phyloP scores from a whole-genome alignment of 2,113 vertebrate species.

The Setophaga petechia region DNA sequence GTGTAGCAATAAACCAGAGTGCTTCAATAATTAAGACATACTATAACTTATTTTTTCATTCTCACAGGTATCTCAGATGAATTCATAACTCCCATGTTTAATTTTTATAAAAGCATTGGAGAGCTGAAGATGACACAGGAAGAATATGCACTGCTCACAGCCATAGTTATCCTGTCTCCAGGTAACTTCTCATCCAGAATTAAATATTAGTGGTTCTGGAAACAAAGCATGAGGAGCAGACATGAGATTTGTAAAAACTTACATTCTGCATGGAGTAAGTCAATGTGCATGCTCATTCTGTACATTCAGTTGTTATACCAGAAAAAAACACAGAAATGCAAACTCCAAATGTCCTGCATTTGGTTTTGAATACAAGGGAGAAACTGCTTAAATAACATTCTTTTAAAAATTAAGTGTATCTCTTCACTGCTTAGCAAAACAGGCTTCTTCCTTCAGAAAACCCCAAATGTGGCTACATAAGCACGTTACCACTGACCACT shows the following conservation, averaged over 20 bases:
- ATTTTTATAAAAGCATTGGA: constrained; percentile 94
- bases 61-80: constrained; percentile 91
- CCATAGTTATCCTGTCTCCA: constrained; percentile 93
- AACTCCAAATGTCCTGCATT: not conserved
- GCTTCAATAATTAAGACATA: not conserved
- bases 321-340: not conserved
- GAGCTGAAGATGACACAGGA: constrained; percentile 91
- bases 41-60: not conserved
- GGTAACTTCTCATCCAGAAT: constrained; percentile 75
- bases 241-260: not conserved
- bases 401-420: not conserved
- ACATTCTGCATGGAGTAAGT: not conserved
- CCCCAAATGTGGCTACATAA: not conserved
- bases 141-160: constrained; percentile 93
- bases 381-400: not conserved
- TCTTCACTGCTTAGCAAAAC: not conserved
- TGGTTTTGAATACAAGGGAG: not conserved
- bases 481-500: not conserved
- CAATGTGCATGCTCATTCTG: not conserved
- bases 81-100: constrained; percentile 95
- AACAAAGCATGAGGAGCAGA: not conserved
- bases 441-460: not conserved
- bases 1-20: not conserved
- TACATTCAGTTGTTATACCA: not conserved
- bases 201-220: not conserved